phyloP scores from a whole-genome alignment of 1,140 invertebrate genomes.

The Oncopeltus fasciatus region DNA sequence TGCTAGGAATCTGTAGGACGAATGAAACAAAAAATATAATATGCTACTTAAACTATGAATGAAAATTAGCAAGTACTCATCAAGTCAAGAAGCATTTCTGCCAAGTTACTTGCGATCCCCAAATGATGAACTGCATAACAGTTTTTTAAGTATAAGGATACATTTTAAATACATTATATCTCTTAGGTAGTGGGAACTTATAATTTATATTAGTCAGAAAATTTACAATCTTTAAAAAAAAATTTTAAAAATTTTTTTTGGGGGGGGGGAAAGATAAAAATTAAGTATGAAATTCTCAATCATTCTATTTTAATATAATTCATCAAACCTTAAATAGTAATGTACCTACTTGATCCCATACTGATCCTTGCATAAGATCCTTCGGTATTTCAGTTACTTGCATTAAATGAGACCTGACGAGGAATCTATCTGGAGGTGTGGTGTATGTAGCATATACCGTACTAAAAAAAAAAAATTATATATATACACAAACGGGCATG shows the following conservation, averaged over 20 bases:
- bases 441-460: constrained; percentile 11
- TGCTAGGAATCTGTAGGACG: no score
- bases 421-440: constrained; percentile 36
- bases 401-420: constrained; percentile 34
- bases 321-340: constrained; percentile 7
- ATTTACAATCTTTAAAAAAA: constrained; percentile 18
- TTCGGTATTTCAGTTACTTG: constrained; percentile 30
- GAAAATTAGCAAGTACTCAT: no score
- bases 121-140: no score
- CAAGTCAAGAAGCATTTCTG: no score
- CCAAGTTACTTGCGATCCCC: no score
- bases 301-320: not conserved
- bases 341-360: constrained; percentile 23
- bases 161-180: no score
- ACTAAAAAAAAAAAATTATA: constrained; percentile 7
- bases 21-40: no score
- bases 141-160: no score
- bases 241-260: constrained; percentile 4
- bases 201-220: not conserved
- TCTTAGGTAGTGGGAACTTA: no score
- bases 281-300: not conserved
- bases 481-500: not conserved
- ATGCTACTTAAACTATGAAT: no score
- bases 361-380: constrained; percentile 24
- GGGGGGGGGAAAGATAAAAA: not conserved